Conservation (phyloP, 2,888 invertebrate species). For the Dioctria linearis region DNA sequence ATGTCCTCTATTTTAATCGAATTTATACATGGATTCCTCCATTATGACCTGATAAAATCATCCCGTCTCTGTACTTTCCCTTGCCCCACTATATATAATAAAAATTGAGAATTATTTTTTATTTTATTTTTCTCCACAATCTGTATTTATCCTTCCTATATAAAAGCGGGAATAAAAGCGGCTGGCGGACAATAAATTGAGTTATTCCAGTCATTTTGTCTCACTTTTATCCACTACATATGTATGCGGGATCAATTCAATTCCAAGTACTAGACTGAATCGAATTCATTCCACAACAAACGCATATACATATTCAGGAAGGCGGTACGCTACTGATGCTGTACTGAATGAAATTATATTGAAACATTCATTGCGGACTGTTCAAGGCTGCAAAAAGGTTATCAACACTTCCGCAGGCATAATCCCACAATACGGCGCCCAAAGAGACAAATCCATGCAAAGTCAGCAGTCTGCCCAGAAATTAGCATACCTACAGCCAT, state of each 20-base stretch:
- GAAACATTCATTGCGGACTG: conserved; percentile 34
- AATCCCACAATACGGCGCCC: conserved; percentile 33
- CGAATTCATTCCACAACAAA: conserved; percentile 1
- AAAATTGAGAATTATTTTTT: conserved; percentile 1
- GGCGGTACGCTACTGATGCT: background rate
- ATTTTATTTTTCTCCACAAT: background rate
- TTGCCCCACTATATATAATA: background rate
- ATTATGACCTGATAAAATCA: conserved; percentile 3
- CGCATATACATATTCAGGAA: background rate
- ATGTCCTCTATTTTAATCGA: conserved; percentile 21
- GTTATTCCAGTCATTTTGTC: conserved; percentile 42
- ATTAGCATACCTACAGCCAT: conserved; percentile 43
- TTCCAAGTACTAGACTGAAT: conserved; percentile 11
- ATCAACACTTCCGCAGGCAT: conserved; percentile 48
- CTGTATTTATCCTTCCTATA: conserved; percentile 2
- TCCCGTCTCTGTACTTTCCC: background rate
- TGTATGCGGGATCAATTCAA: conserved; percentile 29
- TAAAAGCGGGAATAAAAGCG: conserved; percentile 29
- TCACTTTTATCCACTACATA: conserved; percentile 11
- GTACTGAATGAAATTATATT: conserved; percentile 38
- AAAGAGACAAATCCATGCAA: conserved; percentile 45
- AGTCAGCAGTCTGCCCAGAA: conserved; percentile 51
- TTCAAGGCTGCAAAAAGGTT: conserved; percentile 44
- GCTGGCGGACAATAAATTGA: conserved; percentile 36
- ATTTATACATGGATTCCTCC: conserved; percentile 25